Conservation (phyloP, 2,888 invertebrate genomes). For the Cloeon dipterum region DNA sequence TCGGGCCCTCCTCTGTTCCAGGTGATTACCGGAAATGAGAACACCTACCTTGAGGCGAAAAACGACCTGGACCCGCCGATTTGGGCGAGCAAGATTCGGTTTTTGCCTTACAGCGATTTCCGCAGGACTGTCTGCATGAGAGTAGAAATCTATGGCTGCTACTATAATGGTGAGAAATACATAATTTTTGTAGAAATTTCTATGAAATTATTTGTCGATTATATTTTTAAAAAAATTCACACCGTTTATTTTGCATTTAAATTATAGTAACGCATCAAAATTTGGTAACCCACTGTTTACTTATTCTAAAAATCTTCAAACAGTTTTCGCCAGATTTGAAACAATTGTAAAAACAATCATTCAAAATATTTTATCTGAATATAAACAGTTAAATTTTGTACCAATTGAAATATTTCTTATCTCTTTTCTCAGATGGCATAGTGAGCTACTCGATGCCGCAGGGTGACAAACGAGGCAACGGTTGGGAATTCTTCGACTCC, state of each 20-base stretch:
- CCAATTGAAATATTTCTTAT: not conserved
- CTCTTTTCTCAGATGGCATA: slow-evolving; percentile 38
- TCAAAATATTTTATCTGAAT: no score
- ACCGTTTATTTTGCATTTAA: not conserved
- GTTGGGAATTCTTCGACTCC: slow-evolving; percentile 60
- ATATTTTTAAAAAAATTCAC: not conserved
- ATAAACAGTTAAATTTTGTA: not conserved
- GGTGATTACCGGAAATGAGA: slow-evolving; percentile 62
- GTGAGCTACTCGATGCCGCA: slow-evolving; percentile 73
- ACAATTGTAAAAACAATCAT: no score
- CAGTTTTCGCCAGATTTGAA: no score
- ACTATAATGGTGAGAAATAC: slow-evolving; percentile 42
- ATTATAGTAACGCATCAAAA: not conserved
- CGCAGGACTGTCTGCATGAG: slow-evolving; percentile 76
- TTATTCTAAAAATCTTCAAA: no score
- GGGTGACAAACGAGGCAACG: slow-evolving; percentile 57
- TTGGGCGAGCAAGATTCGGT: slow-evolving; percentile 63
- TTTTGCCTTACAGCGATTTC: slow-evolving; percentile 64
- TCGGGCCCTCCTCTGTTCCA: slow-evolving; percentile 20
- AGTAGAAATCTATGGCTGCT: slow-evolving; percentile 73
- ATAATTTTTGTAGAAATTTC: not conserved
- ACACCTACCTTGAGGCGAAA: slow-evolving; percentile 65
- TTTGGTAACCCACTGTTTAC: not conserved
- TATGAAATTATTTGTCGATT: not conserved
- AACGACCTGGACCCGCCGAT: slow-evolving; percentile 57